Evolutionary conservation across 1,140 invertebrate species (phyloP).

Genomic region (Cheumatopsyche charites): DNA sequence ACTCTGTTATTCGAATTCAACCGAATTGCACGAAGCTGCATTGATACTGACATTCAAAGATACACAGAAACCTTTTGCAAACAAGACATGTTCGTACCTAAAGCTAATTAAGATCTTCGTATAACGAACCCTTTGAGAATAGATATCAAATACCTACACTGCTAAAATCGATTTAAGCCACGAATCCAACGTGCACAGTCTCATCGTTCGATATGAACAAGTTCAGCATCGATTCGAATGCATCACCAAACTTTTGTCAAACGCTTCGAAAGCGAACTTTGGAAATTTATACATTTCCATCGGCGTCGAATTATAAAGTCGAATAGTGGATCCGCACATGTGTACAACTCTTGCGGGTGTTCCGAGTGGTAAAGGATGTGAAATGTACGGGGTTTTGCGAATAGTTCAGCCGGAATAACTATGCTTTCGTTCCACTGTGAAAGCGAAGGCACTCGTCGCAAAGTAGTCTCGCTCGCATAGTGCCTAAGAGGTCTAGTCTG

Average conservation of each 20-base stretch:
- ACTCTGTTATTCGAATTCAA: too few relatives aligned
- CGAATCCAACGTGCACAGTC: too few relatives aligned
- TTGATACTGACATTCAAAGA: too few relatives aligned
- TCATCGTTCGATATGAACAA: too few relatives aligned
- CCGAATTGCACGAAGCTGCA: too few relatives aligned
- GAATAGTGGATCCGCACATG: not conserved
- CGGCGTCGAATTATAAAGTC: too few relatives aligned
- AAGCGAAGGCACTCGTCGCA: not conserved
- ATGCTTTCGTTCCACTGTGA: not conserved
- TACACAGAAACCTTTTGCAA: too few relatives aligned
- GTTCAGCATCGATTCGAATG: not conserved
- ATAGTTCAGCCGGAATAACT: slow-evolving; percentile 17
- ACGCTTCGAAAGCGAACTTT: not conserved
- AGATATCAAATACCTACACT: not conserved
- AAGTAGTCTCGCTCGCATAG: not conserved
- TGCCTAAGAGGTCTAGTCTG: not conserved
- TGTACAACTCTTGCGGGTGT: not conserved
- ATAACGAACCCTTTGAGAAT: slow-evolving; percentile 26
- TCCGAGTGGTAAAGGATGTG: too few relatives aligned
- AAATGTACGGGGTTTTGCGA: not conserved
- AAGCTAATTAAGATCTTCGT: slow-evolving; percentile 18
- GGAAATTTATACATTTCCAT: slow-evolving; percentile 1
- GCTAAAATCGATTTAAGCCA: too few relatives aligned
- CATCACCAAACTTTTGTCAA: not conserved
- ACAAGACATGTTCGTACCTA: not conserved